Conservation (phyloP, 2,113 vertebrate species). For the Gila orcuttii region DNA sequence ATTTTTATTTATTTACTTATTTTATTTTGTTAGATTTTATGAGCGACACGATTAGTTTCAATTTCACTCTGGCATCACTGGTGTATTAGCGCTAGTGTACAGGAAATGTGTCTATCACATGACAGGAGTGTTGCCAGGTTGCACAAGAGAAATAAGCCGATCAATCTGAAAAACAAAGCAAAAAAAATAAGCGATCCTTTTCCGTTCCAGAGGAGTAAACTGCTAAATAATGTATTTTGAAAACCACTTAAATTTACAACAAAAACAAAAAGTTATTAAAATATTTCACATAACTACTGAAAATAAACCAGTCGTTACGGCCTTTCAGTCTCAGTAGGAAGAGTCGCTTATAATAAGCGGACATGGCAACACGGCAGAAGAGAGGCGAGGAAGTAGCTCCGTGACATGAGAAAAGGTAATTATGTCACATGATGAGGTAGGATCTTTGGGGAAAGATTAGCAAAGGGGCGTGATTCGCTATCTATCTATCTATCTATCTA, state of each 20-base stretch:
- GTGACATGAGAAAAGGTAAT: neutral
- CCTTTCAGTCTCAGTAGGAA: no score
- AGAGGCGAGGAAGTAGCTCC: neutral
- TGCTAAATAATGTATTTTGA: neutral
- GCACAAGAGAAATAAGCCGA: neutral
- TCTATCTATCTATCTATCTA: no score
- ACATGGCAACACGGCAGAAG: neutral
- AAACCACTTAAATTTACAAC: neutral
- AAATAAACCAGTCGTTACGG: neutral
- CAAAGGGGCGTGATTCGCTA: neutral
- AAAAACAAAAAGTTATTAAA: neutral
- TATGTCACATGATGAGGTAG: neutral
- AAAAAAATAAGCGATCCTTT: neutral
- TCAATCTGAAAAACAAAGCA: neutral
- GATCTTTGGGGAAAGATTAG: neutral
- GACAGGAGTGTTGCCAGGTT: neutral
- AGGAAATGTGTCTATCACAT: constrained; percentile 15
- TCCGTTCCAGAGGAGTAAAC: neutral
- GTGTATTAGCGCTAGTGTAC: neutral
- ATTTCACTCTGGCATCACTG: neutral
- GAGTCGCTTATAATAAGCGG: neutral
- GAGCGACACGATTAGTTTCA: neutral
- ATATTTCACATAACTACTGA: neutral
- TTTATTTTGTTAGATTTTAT: neutral
- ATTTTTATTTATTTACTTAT: neutral